Percentiles rank a stretch among this genome's conserved stretches.
Evolutionary conservation across 1,140 invertebrate genomes (phyloP).

Genomic region (Tribolium castaneum): DNA sequence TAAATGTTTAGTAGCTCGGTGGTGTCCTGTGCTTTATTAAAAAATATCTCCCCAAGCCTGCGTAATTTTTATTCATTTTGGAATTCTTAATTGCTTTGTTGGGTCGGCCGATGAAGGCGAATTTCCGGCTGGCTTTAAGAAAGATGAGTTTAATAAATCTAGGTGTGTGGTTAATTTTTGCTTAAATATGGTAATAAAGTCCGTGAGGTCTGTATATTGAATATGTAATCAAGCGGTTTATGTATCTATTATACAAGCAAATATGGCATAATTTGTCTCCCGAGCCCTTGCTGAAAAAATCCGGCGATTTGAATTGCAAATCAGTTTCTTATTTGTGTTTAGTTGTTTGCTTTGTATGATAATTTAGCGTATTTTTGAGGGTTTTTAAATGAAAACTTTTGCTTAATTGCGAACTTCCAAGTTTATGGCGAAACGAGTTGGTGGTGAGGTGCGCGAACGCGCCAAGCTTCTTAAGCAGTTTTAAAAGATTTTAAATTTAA

Average conservation of each 20-base stretch:
- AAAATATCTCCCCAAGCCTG: no score
- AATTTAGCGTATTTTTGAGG: conserved; percentile 10
- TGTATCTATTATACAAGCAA: conserved; percentile 32
- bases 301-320: neutral
- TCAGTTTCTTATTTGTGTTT: conserved; percentile 26
- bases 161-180: conserved; percentile 1
- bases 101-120: neutral
- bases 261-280: conserved; percentile 13
- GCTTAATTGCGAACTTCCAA: conserved; percentile 6
- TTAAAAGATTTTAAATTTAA: conserved; percentile 28
- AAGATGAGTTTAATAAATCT: conserved; percentile 12
- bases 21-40: no score
- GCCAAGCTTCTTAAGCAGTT: conserved; percentile 13
- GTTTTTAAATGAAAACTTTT: conserved; percentile 11
- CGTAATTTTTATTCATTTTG: neutral
- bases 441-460: neutral
- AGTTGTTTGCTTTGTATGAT: conserved; percentile 33
- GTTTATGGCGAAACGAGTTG: neutral
- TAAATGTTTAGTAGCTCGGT: neutral
- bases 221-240: conserved; percentile 21
- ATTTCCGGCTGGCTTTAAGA: neutral
- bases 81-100: neutral
- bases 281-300: neutral
- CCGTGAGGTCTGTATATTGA: conserved; percentile 1
- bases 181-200: conserved; percentile 22